Evolutionary conservation across 2,888 invertebrate species (phyloP).

Genomic region (Polyommatus iphigenia): DNA sequence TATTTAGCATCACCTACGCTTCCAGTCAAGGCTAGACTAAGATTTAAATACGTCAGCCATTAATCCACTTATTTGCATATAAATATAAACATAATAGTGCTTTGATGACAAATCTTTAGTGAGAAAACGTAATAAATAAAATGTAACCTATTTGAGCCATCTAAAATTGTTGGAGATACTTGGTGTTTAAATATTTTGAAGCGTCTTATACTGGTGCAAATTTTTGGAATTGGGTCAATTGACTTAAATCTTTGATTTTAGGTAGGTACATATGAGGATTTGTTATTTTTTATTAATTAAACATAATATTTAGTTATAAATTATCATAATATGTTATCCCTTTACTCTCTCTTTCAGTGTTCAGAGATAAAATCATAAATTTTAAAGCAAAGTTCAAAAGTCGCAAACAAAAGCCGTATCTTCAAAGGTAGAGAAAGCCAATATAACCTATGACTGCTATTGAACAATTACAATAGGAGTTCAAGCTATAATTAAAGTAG

Average conservation of each 20-base stretch:
- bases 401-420: neutral
- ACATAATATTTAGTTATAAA: too few species aligned
- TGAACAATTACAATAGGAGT: conserved; percentile 1
- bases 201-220: too few species aligned
- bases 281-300: too few species aligned
- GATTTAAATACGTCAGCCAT: neutral
- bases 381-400: neutral
- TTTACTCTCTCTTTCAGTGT: too few species aligned
- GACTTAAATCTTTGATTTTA: too few species aligned
- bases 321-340: too few species aligned
- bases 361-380: too few species aligned
- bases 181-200: too few species aligned
- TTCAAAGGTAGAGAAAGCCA: neutral
- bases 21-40: conserved; percentile 3
- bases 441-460: neutral
- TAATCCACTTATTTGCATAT: neutral
- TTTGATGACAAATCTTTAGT: neutral
- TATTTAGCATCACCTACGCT: conserved; percentile 19
- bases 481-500: neutral
- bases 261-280: too few species aligned
- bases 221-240: too few species aligned
- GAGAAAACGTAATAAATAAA: neutral
- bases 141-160: too few species aligned
- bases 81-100: neutral
- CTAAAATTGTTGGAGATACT: too few species aligned